Percentiles rank a stretch among this genome's conserved stretches.
phyloP scores from a whole-genome alignment of 2,113 vertebrate genomes.

The Merops nubicus region DNA sequence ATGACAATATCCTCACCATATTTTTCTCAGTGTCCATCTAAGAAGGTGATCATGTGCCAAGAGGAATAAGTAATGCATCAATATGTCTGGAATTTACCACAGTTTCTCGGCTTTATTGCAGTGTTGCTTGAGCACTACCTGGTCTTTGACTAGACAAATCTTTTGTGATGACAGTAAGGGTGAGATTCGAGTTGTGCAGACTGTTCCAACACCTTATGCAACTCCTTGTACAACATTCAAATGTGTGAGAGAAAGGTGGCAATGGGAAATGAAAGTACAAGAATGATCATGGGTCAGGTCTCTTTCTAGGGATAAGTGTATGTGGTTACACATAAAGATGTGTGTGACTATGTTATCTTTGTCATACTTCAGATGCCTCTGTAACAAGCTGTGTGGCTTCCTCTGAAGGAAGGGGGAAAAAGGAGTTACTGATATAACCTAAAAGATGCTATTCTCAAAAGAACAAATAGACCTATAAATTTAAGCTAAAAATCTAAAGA shows the following conservation, averaged over 20 bases:
- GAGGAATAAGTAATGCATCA: not conserved
- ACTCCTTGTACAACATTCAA: not conserved
- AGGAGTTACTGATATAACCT: not conserved
- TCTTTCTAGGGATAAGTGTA: not conserved
- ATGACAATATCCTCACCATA: too few species aligned
- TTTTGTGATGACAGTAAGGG: not conserved
- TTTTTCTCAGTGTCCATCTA: not conserved
- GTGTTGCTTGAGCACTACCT: not conserved
- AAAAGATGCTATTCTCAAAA: not conserved
- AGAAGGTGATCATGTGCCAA: not conserved
- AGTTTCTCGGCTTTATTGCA: not conserved
- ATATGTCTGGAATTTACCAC: not conserved
- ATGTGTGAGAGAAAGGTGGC: not conserved
- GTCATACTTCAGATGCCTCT: not conserved
- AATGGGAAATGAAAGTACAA: not conserved
- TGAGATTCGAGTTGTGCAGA: not conserved
- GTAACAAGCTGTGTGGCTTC: not conserved
- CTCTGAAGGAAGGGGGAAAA: rapidly evolving
- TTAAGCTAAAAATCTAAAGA: not conserved
- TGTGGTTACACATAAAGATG: not conserved
- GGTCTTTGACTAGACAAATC: not conserved
- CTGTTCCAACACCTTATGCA: not conserved
- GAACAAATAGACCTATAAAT: not conserved
- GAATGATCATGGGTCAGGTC: not conserved
- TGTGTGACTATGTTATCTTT: not conserved